phyloP scores from a whole-genome alignment of 2,113 vertebrate species.

The Prionailurus bengalensis region DNA sequence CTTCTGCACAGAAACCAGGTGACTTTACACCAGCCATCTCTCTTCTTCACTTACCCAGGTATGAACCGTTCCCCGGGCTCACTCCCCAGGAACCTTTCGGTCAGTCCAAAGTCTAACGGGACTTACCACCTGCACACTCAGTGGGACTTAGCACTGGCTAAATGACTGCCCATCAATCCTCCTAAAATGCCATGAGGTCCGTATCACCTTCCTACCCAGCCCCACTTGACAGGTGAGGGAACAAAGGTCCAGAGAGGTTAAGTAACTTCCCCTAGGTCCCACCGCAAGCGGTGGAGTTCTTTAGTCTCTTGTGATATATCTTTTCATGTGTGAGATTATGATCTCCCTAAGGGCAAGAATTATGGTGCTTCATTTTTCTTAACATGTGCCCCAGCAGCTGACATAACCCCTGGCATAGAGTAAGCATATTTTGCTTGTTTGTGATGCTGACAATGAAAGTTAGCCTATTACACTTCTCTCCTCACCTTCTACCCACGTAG shows the following conservation, averaged over 20 bases:
- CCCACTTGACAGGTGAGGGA: neutral
- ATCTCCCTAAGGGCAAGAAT: neutral
- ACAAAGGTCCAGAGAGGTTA: neutral
- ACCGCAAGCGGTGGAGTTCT: neutral
- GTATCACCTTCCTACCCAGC: neutral
- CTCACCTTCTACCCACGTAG: neutral
- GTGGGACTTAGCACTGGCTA: neutral
- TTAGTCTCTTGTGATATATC: fast-evolving
- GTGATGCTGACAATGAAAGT: neutral
- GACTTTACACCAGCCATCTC: neutral
- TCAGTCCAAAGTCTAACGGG: neutral
- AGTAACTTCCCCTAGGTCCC: neutral
- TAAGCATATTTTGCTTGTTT: neutral
- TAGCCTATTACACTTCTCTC: neutral
- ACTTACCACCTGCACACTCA: no score
- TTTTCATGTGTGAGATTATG: no score
- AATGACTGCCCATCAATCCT: neutral
- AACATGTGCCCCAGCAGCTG: neutral
- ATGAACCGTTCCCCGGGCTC: neutral
- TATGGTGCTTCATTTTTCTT: neutral
- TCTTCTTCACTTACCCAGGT: neutral
- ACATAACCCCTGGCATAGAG: neutral
- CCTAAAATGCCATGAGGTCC: neutral
- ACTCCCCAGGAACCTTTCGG: neutral
- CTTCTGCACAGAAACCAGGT: neutral